Conservation (phyloP, 2,113 vertebrate species). For the Ptyas mucosa region DNA sequence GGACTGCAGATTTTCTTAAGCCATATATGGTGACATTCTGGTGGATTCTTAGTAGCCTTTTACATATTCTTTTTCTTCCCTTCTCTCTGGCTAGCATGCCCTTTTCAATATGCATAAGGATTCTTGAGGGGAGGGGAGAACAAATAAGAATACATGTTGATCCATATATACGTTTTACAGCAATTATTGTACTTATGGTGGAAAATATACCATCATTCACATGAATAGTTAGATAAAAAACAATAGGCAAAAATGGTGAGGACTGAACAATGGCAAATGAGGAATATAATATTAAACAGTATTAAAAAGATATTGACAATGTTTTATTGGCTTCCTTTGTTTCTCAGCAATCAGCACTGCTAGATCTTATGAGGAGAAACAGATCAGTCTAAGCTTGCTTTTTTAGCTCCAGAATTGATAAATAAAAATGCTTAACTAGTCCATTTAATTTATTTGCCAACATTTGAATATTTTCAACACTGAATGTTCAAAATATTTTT, state of each 20-base stretch:
- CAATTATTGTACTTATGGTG: not conserved
- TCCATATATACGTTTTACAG: not conserved
- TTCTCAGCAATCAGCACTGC: not conserved
- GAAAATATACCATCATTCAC: not conserved
- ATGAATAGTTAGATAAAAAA: not conserved
- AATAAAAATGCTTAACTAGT: constrained; percentile 22
- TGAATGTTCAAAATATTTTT: constrained; percentile 3
- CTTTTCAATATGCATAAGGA: not conserved
- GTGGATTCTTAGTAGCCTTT: not conserved
- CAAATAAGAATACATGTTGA: not conserved
- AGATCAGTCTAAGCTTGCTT: constrained; percentile 5
- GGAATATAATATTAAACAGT: not conserved
- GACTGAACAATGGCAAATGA: not conserved
- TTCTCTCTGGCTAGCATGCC: not conserved
- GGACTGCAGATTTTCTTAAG: not conserved
- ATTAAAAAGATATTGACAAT: not conserved
- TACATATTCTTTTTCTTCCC: not conserved
- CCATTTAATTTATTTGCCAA: not conserved
- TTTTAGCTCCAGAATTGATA: not conserved
- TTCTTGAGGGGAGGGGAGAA: not conserved
- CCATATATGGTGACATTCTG: not conserved
- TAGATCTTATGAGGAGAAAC: not conserved
- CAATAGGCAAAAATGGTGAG: not conserved
- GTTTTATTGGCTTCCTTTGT: not conserved
- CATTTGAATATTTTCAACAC: constrained; percentile 24